Evolutionary conservation across 2,113 vertebrate species (phyloP).

Genomic region (Sylvilagus bachmani): DNA sequence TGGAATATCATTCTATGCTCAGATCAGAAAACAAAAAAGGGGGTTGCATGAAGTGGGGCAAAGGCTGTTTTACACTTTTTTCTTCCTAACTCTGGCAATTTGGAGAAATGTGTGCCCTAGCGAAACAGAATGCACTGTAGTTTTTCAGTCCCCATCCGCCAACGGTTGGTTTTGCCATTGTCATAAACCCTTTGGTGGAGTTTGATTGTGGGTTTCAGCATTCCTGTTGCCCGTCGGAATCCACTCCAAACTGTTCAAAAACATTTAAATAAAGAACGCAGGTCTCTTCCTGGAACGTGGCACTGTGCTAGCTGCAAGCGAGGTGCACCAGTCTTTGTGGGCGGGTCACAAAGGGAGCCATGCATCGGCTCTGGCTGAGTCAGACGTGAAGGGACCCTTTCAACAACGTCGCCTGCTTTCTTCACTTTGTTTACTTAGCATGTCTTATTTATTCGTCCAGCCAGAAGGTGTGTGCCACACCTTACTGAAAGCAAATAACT

Average conservation of each 20-base stretch:
- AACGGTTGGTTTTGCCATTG: constrained; percentile 69
- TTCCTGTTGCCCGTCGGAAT: constrained; percentile 55
- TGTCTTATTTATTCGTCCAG: neutral
- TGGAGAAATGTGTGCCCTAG: constrained; percentile 5
- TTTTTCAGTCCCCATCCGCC: constrained; percentile 62
- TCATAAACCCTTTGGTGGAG: constrained; percentile 74
- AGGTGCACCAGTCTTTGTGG: neutral
- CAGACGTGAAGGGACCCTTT: constrained; percentile 44
- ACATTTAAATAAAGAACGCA: neutral
- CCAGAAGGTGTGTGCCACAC: neutral
- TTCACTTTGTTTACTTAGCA: constrained; percentile 1
- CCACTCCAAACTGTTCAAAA: constrained; percentile 63
- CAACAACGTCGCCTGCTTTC: neutral
- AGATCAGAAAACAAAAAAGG: constrained; percentile 34
- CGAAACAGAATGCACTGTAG: constrained; percentile 12
- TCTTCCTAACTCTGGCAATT: constrained; percentile 57
- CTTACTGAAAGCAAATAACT: constrained; percentile 69
- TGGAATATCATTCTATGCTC: neutral
- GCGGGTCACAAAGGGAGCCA: constrained; percentile 1
- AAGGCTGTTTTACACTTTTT: constrained; percentile 49
- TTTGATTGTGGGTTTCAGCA: constrained; percentile 69
- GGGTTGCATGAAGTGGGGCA: constrained; percentile 37
- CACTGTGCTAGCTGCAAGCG: neutral
- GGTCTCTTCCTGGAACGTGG: constrained; percentile 20
- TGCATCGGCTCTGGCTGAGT: neutral